Conservation (phyloP, 1,140 invertebrate genomes). For the Phocides pigmalion region DNA sequence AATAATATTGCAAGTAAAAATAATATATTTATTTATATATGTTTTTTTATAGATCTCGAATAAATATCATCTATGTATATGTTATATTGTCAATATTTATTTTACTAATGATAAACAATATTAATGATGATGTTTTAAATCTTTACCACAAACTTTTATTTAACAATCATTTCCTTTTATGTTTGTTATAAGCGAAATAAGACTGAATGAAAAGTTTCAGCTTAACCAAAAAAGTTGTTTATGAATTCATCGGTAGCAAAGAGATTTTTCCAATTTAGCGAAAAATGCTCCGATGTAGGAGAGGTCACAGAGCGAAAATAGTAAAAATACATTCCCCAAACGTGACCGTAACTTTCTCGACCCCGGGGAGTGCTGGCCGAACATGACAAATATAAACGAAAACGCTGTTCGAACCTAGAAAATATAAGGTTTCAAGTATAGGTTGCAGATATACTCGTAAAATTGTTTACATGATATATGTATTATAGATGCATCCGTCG, state of each 20-base stretch:
- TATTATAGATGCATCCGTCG: too few relatives aligned
- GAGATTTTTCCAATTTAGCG: conserved; percentile 66
- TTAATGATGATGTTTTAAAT: too few relatives aligned
- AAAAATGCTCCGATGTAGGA: conserved; percentile 54
- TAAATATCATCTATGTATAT: too few relatives aligned
- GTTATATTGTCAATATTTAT: too few relatives aligned
- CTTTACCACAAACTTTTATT: too few relatives aligned
- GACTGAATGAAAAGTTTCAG: too few relatives aligned
- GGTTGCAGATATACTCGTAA: background rate
- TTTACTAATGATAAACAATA: too few relatives aligned
- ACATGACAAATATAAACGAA: conserved; percentile 59
- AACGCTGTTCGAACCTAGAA: conserved; percentile 44
- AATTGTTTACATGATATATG: background rate
- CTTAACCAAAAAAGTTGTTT: conserved; percentile 52
- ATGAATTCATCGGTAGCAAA: conserved; percentile 46
- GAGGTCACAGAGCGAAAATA: conserved; percentile 56
- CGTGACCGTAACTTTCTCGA: conserved; percentile 56
- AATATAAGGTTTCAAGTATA: conserved; percentile 27
- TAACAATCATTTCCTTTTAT: too few relatives aligned
- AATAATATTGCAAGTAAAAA: too few relatives aligned
- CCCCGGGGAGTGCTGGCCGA: conserved; percentile 46
- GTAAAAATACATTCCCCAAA: conserved; percentile 59
- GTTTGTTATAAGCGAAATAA: too few relatives aligned
- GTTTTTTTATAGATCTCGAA: too few relatives aligned
- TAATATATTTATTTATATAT: too few relatives aligned